A percentile compares a stretch with the other conserved stretches of the same genome.
Evolutionary conservation across 1,140 invertebrate species (phyloP).

Genomic region (Atta cephalotes): DNA sequence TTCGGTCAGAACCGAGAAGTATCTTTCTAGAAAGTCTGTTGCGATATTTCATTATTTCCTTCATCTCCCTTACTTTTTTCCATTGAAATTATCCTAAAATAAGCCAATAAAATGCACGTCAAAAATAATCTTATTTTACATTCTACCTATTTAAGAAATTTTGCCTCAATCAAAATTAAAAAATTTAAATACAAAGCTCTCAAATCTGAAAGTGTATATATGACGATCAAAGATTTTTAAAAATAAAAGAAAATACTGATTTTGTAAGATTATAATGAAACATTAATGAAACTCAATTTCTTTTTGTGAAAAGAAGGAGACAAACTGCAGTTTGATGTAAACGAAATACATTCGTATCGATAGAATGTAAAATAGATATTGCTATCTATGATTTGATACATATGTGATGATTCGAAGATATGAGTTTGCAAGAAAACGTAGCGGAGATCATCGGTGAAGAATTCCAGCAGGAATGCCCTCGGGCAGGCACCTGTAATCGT

Average conservation of each 20-base stretch:
- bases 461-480: constrained; percentile 82
- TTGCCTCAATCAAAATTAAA: neutral
- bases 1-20: neutral
- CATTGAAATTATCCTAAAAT: constrained; percentile 19
- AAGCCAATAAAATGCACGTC: neutral
- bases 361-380: neutral
- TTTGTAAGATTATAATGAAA: neutral
- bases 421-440: constrained; percentile 56
- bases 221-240: neutral
- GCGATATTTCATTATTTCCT: constrained; percentile 28
- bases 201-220: neutral
- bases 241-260: neutral
- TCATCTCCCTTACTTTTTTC: neutral
- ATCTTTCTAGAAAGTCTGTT: neutral
- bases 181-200: neutral
- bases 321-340: neutral
- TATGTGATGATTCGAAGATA: constrained; percentile 40
- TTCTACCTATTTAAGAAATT: neutral
- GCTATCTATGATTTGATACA: constrained; percentile 6
- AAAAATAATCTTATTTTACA: neutral
- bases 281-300: neutral
- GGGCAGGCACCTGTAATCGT: constrained; percentile 84
- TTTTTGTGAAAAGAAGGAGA: neutral
- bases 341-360: constrained; percentile 8
- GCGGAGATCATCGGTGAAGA: constrained; percentile 75